Conservation (phyloP, 2,113 vertebrate species). For the Grus americana region DNA sequence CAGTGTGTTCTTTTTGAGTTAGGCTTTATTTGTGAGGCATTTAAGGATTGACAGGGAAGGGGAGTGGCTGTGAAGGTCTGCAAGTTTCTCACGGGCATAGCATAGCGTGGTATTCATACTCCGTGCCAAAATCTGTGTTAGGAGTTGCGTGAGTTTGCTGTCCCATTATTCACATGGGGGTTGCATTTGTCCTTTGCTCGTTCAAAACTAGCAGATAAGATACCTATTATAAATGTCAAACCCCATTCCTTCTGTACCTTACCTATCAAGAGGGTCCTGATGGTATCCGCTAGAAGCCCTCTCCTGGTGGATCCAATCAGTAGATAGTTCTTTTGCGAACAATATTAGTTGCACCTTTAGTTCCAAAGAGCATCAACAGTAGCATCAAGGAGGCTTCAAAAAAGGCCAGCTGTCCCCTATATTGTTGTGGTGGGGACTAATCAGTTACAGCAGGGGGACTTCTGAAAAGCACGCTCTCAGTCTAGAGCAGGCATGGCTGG, state of each 20-base stretch:
- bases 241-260: background rate
- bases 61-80: background rate
- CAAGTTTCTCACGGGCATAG: background rate
- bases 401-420: background rate
- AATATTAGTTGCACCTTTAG: background rate
- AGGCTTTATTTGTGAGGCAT: background rate
- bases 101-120: background rate
- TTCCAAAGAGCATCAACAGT: background rate
- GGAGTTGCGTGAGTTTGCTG: background rate
- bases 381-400: background rate
- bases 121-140: background rate
- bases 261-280: fast-evolving
- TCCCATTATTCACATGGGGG: background rate
- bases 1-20: background rate
- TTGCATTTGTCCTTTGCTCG: background rate
- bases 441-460: background rate
- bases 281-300: background rate
- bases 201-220: background rate
- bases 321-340: background rate
- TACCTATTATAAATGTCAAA: background rate
- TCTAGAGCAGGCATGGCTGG: background rate
- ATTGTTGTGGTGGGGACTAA: background rate
- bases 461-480: background rate
- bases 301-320: background rate
- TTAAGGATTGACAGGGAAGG: background rate